Evolutionary conservation across 2,113 vertebrate species (phyloP), one percentile per base, ranked within the genome.

Genomic region (Engystomops pustulosus): DNA sequence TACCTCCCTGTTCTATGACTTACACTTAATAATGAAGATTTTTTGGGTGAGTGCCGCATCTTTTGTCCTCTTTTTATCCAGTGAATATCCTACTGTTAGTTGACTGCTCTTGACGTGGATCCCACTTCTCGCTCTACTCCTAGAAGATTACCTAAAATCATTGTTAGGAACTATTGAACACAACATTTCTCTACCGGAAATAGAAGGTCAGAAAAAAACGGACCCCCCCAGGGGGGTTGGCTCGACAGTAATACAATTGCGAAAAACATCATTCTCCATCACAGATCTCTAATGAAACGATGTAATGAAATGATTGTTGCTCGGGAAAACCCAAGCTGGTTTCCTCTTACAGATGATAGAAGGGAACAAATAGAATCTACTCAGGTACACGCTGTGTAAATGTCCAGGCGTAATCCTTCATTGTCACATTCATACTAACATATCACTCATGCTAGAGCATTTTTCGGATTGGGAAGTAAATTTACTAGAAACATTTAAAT

Each of bases 291-390:
- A 23, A 45, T 72, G 47, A 44, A 47, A 72, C n/a, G n/a, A n/a
- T n/a, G n/a, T 47, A 23, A 38, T 45, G 41, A 25, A 72, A 44
- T 45, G 12, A 17, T 25, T 41, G 27, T 44, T 44, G 41, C 41
- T 47, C 12, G 69, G 23, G 38, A 47, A 72, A 72, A 27, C 11
- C 12, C 4, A 15, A 45, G 9, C n/a, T 72, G 23, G 12, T 45
- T 44, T 72, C 47, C n/a, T 25, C 27, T 72, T 9, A 72, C 23
- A 44, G 38, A 5, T 47, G 69, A 72, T 45, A 6, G 41, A 44
- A 47, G 15, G 36, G 69, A 72, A 72, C 38, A 72, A 72, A 72
- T 72, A 45, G 14, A 72, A 72, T 72, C 3, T 27, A 72, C n/a
- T 45, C 12, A 25, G n/a, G 69, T 45, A 72, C 69, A 47, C 11